Percentiles rank a stretch among this genome's conserved stretches.
Evolutionary conservation across 2,888 invertebrate species (phyloP).

Genomic region (Perdita meconis): DNA sequence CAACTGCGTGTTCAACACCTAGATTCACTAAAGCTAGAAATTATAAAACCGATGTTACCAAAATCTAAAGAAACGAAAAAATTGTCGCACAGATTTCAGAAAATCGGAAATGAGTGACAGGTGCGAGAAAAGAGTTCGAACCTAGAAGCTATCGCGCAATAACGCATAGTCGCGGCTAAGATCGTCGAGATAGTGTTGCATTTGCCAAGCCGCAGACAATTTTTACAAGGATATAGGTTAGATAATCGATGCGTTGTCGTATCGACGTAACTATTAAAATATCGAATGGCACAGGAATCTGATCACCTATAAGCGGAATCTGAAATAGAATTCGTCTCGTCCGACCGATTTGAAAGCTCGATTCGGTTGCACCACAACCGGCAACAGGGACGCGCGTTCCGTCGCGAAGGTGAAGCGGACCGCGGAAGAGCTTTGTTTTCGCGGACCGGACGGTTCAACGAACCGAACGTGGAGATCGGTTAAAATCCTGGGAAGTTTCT

Average conservation of each 20-base stretch:
- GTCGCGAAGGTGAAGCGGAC: neutral
- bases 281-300: conserved; percentile 44
- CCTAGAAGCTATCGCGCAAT: conserved; percentile 28
- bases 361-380: neutral
- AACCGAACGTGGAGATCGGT: neutral
- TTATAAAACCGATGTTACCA: too few relatives aligned
- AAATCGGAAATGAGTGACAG: neutral
- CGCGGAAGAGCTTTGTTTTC: neutral
- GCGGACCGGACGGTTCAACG: conserved; percentile 18
- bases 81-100: neutral
- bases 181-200: conserved; percentile 52
- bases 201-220: conserved; percentile 52
- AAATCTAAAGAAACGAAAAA: neutral
- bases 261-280: conserved; percentile 58
- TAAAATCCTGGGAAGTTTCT: conserved; percentile 5
- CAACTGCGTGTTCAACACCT: too few relatives aligned
- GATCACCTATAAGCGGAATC: conserved; percentile 38
- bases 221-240: conserved; percentile 59
- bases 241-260: conserved; percentile 55
- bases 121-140: conserved; percentile 25
- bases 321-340: conserved; percentile 43
- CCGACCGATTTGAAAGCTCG: conserved; percentile 11
- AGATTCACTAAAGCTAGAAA: too few relatives aligned
- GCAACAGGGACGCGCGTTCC: neutral
- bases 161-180: conserved; percentile 41